Conservation (phyloP, 2,888 invertebrate genomes). For the Drosophila fulvimacula region DNA sequence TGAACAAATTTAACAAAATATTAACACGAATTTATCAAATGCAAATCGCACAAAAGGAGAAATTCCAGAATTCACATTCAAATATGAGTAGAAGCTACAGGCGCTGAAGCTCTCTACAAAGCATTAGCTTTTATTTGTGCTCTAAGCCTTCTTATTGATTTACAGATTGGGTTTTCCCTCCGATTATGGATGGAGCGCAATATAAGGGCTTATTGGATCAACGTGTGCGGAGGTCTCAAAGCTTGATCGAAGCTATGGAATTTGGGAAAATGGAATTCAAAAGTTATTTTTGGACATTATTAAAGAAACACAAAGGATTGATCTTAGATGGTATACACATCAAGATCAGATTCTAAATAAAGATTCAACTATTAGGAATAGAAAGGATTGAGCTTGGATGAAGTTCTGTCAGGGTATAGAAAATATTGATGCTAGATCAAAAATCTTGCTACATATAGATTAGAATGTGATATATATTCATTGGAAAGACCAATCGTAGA, state of each 20-base stretch:
- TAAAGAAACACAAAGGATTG: no score
- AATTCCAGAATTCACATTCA: slow-evolving; percentile 45
- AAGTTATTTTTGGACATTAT: not conserved
- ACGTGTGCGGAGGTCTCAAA: not conserved
- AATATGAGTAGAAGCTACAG: slow-evolving; percentile 4
- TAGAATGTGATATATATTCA: no score
- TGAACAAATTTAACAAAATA: slow-evolving; percentile 59
- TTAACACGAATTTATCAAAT: slow-evolving; percentile 80
- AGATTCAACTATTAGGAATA: no score
- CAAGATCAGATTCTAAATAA: no score
- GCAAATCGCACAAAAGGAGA: slow-evolving; percentile 63
- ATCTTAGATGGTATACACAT: not conserved
- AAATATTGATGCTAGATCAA: no score
- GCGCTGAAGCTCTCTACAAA: not conserved
- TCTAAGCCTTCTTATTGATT: slow-evolving; percentile 4
- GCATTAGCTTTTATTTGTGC: slow-evolving; percentile 18
- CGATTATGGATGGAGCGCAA: not conserved
- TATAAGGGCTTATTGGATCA: not conserved
- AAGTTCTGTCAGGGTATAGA: no score
- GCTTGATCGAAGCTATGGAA: not conserved
- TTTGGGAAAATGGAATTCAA: not conserved
- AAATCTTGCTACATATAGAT: no score
- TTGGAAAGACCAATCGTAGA: no score
- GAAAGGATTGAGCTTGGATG: no score
- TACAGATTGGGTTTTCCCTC: slow-evolving; percentile 6